Evolutionary conservation across 2,113 vertebrate species (phyloP).

Genomic region (Tachuris rubrigastra): DNA sequence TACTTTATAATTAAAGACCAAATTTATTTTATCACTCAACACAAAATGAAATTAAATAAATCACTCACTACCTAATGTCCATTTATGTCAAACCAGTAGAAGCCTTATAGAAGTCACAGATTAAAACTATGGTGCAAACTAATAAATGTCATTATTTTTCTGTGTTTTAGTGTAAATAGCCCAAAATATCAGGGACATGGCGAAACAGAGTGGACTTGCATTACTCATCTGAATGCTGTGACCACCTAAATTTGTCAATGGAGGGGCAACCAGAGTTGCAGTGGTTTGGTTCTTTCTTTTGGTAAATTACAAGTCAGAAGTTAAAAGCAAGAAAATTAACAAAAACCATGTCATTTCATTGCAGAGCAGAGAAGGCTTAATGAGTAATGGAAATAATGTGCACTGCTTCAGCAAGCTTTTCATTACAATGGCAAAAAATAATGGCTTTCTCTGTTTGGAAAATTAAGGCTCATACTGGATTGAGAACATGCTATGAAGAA

Average conservation of each 20-base stretch:
- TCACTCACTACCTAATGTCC: neutral
- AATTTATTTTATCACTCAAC: neutral
- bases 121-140: neutral
- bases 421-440: slow-evolving; percentile 23
- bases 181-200: neutral
- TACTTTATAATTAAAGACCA: neutral
- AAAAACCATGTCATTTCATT: neutral
- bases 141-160: neutral
- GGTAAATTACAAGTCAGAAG: neutral
- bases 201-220: neutral
- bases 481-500: neutral
- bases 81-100: neutral
- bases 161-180: neutral
- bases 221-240: neutral
- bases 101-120: neutral
- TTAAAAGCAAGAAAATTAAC: slow-evolving; percentile 1
- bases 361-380: neutral
- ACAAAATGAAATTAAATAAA: neutral
- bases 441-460: neutral
- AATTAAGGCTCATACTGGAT: slow-evolving; percentile 24
- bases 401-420: slow-evolving; percentile 15
- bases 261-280: neutral
- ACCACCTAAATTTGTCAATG: neutral
- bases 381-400: neutral
- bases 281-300: neutral